These are phyloP conservation scores for Tokudaia muenninki DNA, from an alignment of 2,797 vertebrate genomes.

Conservation along the genomic window DNA sequence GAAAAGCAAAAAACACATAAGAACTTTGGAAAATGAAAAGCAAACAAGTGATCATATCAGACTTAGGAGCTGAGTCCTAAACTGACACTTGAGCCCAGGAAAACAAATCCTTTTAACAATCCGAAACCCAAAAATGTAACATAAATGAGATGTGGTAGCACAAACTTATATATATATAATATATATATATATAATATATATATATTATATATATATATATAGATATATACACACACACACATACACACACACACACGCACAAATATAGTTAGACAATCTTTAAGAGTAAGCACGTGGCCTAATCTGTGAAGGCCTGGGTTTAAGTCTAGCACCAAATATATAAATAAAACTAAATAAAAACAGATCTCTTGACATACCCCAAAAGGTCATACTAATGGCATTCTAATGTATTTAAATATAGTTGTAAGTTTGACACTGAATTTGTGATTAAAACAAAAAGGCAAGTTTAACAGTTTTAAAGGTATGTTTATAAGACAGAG, in stretches of 20 bases:
- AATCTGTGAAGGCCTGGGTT: neutral
- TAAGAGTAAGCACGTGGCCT: neutral
- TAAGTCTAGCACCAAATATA: neutral
- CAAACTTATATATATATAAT: neutral
- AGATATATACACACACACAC: too few relatives aligned
- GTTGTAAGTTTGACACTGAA: neutral
- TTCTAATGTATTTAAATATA: conserved; percentile 31
- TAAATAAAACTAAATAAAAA: neutral
- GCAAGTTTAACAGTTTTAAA: neutral
- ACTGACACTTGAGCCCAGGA: neutral
- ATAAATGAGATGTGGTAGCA: neutral
- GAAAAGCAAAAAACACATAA: neutral
- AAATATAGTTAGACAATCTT: neutral
- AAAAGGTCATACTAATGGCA: neutral
- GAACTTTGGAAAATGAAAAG: neutral
- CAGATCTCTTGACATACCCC: neutral
- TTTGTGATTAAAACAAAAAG: neutral
- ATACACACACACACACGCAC: too few relatives aligned
- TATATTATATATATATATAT: too few relatives aligned
- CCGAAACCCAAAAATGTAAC: neutral
- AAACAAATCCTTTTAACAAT: neutral
- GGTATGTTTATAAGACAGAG: neutral
- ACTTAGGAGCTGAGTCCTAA: neutral
- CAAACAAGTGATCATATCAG: neutral
- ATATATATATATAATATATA: too few relatives aligned